phyloP scores from a whole-genome alignment of 2,797 vertebrate genomes.

The Spinus olivaceus region DNA sequence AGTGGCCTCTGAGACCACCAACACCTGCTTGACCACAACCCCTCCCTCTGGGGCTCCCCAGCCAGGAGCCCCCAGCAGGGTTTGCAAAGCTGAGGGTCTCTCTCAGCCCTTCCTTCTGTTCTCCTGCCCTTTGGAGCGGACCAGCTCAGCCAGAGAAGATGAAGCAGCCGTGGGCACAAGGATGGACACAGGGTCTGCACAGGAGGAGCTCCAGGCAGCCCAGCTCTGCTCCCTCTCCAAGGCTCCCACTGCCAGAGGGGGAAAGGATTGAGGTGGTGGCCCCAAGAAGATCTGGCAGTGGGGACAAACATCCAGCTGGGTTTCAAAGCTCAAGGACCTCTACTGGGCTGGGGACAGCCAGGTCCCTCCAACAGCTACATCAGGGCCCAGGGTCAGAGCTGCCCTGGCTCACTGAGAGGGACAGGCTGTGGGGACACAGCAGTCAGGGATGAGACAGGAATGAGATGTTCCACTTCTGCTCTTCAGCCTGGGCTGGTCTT shows the following conservation, averaged over 20 bases:
- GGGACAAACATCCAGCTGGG: neutral
- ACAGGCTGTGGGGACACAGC: neutral
- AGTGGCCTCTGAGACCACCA: neutral
- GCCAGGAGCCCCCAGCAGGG: neutral
- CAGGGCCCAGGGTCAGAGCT: neutral
- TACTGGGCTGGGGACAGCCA: rapidly evolving
- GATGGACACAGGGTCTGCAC: neutral
- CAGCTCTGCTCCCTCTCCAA: neutral
- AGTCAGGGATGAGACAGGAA: neutral
- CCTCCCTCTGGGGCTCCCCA: neutral
- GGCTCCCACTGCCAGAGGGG: rapidly evolving
- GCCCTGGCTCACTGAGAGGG: rapidly evolving
- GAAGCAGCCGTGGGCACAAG: rapidly evolving
- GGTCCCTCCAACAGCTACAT: neutral
- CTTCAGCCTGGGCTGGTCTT: neutral
- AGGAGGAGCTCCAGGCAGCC: neutral
- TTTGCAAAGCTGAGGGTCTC: neutral
- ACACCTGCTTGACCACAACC: neutral
- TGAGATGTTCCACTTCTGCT: neutral
- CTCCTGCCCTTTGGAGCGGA: neutral
- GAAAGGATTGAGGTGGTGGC: neutral
- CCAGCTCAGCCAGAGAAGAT: neutral
- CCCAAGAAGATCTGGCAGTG: neutral
- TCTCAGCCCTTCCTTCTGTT: neutral
- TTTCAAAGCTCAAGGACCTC: neutral